A percentile compares a stretch with the other conserved stretches of the same genome.
phyloP scores from a whole-genome alignment of 2,888 invertebrate genomes.

The Cetonia aurata region DNA sequence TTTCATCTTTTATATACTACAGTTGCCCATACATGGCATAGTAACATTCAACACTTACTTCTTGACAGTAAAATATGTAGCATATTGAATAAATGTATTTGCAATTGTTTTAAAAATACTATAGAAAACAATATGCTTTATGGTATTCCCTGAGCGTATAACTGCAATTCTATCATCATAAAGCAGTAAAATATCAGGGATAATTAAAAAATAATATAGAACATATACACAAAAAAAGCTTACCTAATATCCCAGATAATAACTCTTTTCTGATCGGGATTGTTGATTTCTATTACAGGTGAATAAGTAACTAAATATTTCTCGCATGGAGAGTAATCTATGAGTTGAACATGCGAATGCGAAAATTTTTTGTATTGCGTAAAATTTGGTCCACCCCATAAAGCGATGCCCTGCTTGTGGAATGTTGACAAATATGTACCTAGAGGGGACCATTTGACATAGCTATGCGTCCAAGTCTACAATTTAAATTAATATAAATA shows the following conservation, averaged over 20 bases:
- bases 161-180: constrained; percentile 42
- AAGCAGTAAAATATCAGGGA: constrained; percentile 47
- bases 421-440: constrained; percentile 97
- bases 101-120: neutral
- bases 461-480: constrained; percentile 95
- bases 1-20: no score
- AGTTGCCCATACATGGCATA: no score
- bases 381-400: constrained; percentile 98
- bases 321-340: constrained; percentile 98
- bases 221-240: constrained; percentile 38
- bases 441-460: constrained; percentile 97
- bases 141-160: constrained; percentile 50
- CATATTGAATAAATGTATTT: constrained; percentile 12
- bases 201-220: constrained; percentile 14
- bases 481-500: constrained; percentile 47
- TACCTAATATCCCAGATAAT: constrained; percentile 97
- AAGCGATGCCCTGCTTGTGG: constrained; percentile 93
- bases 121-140: neutral
- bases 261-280: constrained; percentile 82
- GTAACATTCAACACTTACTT: neutral
- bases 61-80: constrained; percentile 15
- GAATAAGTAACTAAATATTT: constrained; percentile 96
- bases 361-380: constrained; percentile 92
- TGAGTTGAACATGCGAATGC: constrained; percentile 91
- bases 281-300: constrained; percentile 76